These are phyloP conservation scores for Papio anubis DNA, from an alignment of 2,113 vertebrate genomes.

Conservation along the genomic window DNA sequence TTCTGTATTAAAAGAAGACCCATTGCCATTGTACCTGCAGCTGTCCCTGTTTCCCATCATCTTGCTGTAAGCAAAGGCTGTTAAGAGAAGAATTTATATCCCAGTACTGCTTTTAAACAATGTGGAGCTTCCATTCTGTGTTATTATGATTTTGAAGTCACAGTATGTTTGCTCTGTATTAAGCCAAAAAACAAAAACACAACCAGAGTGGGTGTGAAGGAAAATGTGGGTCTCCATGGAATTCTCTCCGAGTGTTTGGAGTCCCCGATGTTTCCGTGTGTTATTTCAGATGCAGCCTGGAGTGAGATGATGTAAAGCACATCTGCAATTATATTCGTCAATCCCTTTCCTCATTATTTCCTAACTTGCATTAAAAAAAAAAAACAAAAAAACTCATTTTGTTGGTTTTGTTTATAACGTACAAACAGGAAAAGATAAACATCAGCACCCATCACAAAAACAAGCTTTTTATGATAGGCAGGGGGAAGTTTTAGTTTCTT, in stretches of 20 bases:
- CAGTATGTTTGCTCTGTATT: constrained; percentile 46
- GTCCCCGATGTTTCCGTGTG: background rate
- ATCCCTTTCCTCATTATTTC: background rate
- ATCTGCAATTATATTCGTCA: background rate
- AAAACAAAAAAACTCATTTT: background rate
- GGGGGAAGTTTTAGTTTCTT: constrained; percentile 24
- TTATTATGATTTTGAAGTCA: constrained; percentile 46
- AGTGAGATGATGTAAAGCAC: background rate
- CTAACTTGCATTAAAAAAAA: background rate
- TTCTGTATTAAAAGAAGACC: background rate
- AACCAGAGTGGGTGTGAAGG: constrained; percentile 34
- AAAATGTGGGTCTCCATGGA: constrained; percentile 24
- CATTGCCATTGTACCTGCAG: background rate
- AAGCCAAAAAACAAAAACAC: constrained; percentile 55
- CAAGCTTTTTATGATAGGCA: constrained; percentile 4
- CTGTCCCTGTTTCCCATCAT: background rate
- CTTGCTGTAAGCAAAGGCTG: background rate
- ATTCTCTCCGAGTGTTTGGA: background rate
- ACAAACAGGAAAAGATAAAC: background rate
- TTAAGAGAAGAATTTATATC: background rate
- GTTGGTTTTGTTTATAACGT: background rate
- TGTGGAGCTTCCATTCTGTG: background rate
- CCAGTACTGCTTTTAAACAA: background rate
- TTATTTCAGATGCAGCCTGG: constrained; percentile 5
- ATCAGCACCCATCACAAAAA: constrained; percentile 27